Conservation (phyloP, 2,797 vertebrate species). For the Sciurus carolinensis region DNA sequence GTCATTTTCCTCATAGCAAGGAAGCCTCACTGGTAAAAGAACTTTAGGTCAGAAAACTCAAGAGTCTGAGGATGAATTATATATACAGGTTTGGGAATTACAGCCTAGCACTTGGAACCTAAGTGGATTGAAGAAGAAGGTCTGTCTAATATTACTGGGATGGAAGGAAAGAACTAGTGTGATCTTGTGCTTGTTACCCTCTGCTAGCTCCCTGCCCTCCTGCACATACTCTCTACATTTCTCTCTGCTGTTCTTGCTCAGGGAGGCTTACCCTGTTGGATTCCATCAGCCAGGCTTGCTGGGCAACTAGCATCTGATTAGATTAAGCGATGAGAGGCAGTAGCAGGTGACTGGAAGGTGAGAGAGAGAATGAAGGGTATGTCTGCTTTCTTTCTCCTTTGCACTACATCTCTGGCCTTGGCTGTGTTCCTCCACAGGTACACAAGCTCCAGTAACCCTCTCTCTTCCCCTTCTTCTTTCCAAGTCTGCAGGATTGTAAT, state of each 20-base stretch:
- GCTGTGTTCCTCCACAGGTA: not conserved
- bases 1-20: not conserved
- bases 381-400: not conserved
- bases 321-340: not conserved
- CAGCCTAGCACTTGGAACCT: accelerated
- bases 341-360: not conserved
- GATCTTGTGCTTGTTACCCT: not conserved
- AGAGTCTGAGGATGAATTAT: not conserved
- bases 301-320: not conserved
- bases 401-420: not conserved
- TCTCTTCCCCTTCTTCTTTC: not conserved
- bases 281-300: too few relatives aligned
- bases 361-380: not conserved
- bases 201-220: not conserved
- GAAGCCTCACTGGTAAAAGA: not conserved
- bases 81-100: too few relatives aligned
- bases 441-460: not conserved
- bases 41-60: not conserved
- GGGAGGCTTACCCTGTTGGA: not conserved
- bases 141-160: not conserved
- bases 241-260: not conserved
- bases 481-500: not conserved
- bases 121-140: not conserved
- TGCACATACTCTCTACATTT: too few relatives aligned
- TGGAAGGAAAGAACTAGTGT: not conserved